Conservation (phyloP, 2,113 vertebrate species). For the Ifrita kowaldi region DNA sequence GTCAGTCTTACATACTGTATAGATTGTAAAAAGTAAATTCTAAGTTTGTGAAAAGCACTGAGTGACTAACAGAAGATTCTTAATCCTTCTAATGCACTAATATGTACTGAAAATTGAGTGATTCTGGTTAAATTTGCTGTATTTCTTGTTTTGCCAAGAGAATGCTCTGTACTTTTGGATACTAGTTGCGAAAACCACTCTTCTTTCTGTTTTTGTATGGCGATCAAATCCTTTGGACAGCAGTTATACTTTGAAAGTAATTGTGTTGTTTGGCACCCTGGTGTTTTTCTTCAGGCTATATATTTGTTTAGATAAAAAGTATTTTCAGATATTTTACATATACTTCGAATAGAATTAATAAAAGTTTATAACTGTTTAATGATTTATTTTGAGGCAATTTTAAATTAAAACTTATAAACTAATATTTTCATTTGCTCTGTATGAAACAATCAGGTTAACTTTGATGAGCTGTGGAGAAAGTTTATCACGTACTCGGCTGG, state of each 20-base stretch:
- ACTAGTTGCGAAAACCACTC: not conserved
- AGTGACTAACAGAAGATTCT: not conserved
- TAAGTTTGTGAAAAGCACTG: not conserved
- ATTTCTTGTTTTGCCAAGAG: not conserved
- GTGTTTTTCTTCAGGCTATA: not conserved
- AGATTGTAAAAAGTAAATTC: not conserved
- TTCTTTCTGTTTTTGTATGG: not conserved
- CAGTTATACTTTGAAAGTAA: not conserved
- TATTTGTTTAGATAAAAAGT: not conserved
- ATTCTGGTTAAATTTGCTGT: not conserved
- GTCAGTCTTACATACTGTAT: not conserved
- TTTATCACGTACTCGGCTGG: conserved; percentile 75
- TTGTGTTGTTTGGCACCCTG: not conserved
- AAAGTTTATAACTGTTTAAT: not conserved
- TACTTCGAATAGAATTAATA: not conserved
- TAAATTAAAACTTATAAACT: not conserved
- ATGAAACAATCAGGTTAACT: conserved; percentile 61
- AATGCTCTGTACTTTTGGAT: not conserved
- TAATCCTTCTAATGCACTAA: not conserved
- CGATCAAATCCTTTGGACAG: not conserved
- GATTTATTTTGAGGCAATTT: not conserved
- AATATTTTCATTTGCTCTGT: not conserved
- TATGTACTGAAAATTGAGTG: not conserved
- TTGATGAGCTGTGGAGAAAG: conserved; percentile 79
- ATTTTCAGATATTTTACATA: not conserved